phyloP scores from a whole-genome alignment of 2,888 invertebrate genomes.

The Parelbella ahira region DNA sequence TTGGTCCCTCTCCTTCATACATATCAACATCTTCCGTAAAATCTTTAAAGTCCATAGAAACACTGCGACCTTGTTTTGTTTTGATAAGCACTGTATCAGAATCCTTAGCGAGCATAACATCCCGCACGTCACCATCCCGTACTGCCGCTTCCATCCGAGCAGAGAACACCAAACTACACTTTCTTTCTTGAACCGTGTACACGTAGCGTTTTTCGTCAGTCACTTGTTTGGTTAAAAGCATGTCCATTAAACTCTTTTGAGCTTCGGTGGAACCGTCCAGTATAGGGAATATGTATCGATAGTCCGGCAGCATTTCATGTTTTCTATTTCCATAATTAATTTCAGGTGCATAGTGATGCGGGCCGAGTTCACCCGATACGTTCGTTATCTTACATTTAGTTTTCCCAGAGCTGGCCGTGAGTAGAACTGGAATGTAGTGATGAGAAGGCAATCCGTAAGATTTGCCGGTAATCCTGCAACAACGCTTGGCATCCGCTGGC shows the following conservation, averaged over 20 bases:
- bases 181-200: constrained; percentile 87
- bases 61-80: constrained; percentile 86
- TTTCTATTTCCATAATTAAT: constrained; percentile 83
- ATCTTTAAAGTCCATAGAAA: constrained; percentile 85
- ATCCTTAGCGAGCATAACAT: constrained; percentile 88
- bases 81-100: constrained; percentile 87
- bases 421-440: constrained; percentile 89
- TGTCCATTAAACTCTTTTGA: constrained; percentile 81
- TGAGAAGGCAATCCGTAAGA: constrained; percentile 87
- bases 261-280: constrained; percentile 85
- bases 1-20: constrained; percentile 86
- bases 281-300: constrained; percentile 87
- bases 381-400: constrained; percentile 84
- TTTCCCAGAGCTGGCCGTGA: constrained; percentile 71
- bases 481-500: constrained; percentile 89
- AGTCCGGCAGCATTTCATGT: constrained; percentile 85
- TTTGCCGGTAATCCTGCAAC: constrained; percentile 89
- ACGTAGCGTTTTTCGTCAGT: constrained; percentile 83
- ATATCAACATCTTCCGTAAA: constrained; percentile 80
- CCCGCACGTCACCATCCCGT: constrained; percentile 87
- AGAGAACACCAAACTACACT: constrained; percentile 87
- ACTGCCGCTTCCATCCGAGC: constrained; percentile 88
- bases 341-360: constrained; percentile 82
- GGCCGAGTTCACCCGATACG: constrained; percentile 81
- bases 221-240: constrained; percentile 81